A percentile compares a stretch with the other conserved stretches of the same genome.
phyloP scores from a whole-genome alignment of 2,113 vertebrate genomes.

The Apeltes quadracus region DNA sequence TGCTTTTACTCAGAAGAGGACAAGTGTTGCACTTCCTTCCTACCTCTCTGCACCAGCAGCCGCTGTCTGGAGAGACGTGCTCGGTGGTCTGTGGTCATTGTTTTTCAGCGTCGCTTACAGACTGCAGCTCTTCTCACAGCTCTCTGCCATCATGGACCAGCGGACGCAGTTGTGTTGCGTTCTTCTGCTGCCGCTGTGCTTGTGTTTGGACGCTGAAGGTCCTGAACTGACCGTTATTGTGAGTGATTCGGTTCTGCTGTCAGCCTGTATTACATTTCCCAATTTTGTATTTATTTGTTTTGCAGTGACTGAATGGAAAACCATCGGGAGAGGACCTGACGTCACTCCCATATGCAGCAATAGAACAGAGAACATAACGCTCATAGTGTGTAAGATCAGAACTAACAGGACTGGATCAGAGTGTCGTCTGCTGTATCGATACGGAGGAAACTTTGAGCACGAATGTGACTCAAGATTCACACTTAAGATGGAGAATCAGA shows the following conservation, averaged over 20 bases:
- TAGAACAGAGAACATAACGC: fast-evolving
- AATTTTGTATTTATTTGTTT: background rate
- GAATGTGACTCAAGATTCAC: slow-evolving; percentile 41
- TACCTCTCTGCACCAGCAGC: background rate
- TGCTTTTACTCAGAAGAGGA: background rate
- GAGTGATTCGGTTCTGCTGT: background rate
- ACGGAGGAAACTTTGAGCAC: background rate
- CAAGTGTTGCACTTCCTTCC: background rate
- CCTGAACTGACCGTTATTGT: background rate
- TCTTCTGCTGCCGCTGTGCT: background rate
- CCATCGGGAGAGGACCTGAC: background rate
- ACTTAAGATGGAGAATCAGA: slow-evolving; percentile 11
- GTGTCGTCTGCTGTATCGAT: background rate
- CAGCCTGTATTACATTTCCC: too few species aligned
- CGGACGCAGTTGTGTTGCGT: too few species aligned
- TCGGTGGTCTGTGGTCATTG: background rate
- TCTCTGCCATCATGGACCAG: background rate
- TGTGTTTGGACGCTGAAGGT: background rate
- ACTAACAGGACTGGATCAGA: slow-evolving; percentile 1
- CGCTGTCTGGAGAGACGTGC: background rate
- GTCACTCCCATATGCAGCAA: slow-evolving; percentile 9
- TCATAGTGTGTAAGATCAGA: slow-evolving; percentile 17
- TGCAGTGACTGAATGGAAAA: slow-evolving; percentile 18
- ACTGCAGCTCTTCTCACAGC: background rate
- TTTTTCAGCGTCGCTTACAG: background rate